A percentile compares a stretch with the other conserved stretches of the same genome.
Evolutionary conservation across 2,888 invertebrate genomes (phyloP).

Genomic region (Lamproptera curius): DNA sequence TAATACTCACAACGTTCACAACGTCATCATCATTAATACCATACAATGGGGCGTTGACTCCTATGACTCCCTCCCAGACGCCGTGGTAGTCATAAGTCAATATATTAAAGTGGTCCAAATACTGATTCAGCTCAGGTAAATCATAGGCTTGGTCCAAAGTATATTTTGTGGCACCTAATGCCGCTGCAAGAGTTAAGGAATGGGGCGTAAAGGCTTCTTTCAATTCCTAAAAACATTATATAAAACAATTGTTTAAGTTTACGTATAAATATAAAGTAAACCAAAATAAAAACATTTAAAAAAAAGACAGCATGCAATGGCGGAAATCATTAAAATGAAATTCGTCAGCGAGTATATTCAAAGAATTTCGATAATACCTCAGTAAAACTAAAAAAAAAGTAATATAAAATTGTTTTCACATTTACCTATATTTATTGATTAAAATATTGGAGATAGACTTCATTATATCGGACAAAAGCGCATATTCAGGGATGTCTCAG

Average conservation of each 20-base stretch:
- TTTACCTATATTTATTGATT: too few relatives aligned
- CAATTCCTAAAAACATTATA: conserved; percentile 77
- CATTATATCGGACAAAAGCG: too few relatives aligned
- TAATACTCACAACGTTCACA: conserved; percentile 82
- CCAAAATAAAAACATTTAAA: too few relatives aligned
- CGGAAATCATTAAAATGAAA: too few relatives aligned
- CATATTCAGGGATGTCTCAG: too few relatives aligned
- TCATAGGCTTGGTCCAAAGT: conserved; percentile 88
- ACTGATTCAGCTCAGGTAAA: conserved; percentile 81
- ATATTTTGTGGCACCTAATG: conserved; percentile 85
- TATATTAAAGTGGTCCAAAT: conserved; percentile 86
- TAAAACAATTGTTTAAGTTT: conserved; percentile 27
- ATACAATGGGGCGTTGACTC: conserved; percentile 87
- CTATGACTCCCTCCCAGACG: conserved; percentile 86
- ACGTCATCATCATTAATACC: conserved; percentile 68
- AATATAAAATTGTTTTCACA: too few relatives aligned
- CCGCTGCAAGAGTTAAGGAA: conserved; percentile 85
- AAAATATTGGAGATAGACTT: too few relatives aligned
- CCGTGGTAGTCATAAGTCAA: conserved; percentile 96
- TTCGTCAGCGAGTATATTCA: too few relatives aligned
- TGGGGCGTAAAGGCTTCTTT: conserved; percentile 82
- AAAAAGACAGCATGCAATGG: too few relatives aligned
- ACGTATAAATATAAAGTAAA: conserved; percentile 83
- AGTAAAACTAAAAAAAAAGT: too few relatives aligned
- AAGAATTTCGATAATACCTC: too few relatives aligned